Conservation (phyloP, 35 echinoderm and acorn worm genomes). For the Diadema setosum region DNA sequence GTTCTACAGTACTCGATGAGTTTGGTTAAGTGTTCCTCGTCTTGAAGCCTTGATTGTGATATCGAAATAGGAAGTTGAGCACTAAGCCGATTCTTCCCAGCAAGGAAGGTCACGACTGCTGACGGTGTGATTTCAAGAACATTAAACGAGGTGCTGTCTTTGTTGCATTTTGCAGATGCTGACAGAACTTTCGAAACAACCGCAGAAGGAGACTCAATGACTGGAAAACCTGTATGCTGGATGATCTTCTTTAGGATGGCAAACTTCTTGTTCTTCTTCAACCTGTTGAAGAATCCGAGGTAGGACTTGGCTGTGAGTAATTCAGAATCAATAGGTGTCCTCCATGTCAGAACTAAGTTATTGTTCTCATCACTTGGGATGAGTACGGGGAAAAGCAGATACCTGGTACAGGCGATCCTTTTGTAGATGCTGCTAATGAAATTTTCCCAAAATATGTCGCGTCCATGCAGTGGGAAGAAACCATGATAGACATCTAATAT, state of each 20-base stretch:
- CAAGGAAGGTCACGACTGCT: conserved; percentile 11
- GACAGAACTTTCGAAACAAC: background rate
- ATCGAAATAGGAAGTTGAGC: background rate
- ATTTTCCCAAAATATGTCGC: background rate
- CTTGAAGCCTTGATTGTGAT: background rate
- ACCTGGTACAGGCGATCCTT: background rate
- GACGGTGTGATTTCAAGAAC: conserved; percentile 25
- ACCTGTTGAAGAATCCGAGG: conserved; percentile 29
- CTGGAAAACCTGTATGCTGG: conserved; percentile 15
- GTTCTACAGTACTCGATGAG: conserved; percentile 34
- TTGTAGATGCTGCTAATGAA: background rate
- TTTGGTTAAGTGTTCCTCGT: background rate
- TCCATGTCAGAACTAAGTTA: background rate
- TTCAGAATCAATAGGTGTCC: background rate
- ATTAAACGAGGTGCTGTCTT: background rate
- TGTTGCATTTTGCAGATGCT: background rate
- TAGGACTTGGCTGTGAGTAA: background rate
- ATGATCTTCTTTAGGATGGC: background rate
- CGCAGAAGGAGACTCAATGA: background rate
- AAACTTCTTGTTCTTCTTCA: background rate
- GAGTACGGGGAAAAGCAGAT: background rate
- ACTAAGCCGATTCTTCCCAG: background rate
- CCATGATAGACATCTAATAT: background rate
- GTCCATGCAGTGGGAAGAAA: background rate
- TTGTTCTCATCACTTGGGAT: background rate